Base-by-base conservation (phyloP, 2,797 vertebrate genomes). In the Melanotaenia maccullochi region DNA sequence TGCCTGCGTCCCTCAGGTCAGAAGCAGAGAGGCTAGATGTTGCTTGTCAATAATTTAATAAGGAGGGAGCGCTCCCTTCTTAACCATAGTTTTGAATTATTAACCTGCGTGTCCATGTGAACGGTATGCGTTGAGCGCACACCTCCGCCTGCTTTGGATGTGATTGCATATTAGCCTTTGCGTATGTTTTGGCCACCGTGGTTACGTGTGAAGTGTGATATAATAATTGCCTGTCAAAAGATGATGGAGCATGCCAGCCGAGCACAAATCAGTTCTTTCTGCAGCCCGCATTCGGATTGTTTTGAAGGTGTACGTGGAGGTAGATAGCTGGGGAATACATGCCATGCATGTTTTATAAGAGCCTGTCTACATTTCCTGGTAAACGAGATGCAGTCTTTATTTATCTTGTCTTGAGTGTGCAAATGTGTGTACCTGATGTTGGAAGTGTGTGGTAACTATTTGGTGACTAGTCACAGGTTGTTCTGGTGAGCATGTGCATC, bases 21-120 rank as follows among this genome's bases (percentile, higher is more conserved):
- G 83, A 81, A 82, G 85, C 78, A 83, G 44, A 76, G 75, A 82
- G 76, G 82, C 75, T 81, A 88, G 85, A 92, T 91, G 90, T 91
- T 93, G 85, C 86, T 76, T 79, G 89, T 94, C 92, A 93, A 93
- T 94, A 93, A 94, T 94, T 92, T 72, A 94, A 90, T 90, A 90
- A 88, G 88, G 63, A 88, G 81, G 67, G 85, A 83, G 80, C 73
- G 24, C 72, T 77, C 73, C 79, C 84, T 82, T 90, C 85, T 90
- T 91, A 90, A 92, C 90, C 85, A 87, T 75, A 49, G 40, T 73
- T 71, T 56, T 93, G 84, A 93, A 94, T 93, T 91, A 93, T 93
- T 87, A 86, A 93, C 83, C 78, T 11, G 58, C 40, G 22, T 7
- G 65, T 75, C 33, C 33, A 25, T 33, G 75, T 62, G 73, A 79